Percentiles rank a stretch among this genome's conserved stretches.
phyloP scores from a whole-genome alignment of 1,140 invertebrate species.

The Chionoecetes opilio region DNA sequence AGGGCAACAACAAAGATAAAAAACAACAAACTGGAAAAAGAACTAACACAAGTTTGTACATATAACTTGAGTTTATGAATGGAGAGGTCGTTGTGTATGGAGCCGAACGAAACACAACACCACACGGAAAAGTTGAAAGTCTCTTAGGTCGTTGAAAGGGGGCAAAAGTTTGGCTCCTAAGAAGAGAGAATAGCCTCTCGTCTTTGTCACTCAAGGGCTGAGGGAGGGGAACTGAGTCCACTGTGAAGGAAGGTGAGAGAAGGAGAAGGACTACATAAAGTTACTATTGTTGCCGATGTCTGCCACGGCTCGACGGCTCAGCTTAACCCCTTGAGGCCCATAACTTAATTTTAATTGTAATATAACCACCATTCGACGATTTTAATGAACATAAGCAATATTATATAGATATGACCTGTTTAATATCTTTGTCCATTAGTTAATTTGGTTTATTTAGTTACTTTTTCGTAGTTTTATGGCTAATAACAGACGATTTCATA shows the following conservation, averaged over 20 bases:
- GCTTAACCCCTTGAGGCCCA: too few species aligned
- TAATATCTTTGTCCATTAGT: too few species aligned
- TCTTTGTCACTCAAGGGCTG: slow-evolving; percentile 15
- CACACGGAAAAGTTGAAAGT: background rate
- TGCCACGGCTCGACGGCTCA: background rate
- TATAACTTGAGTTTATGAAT: too few species aligned
- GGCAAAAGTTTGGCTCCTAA: background rate
- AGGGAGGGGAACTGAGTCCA: background rate
- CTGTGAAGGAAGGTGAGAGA: background rate
- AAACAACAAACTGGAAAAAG: background rate
- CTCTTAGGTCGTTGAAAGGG: slow-evolving; percentile 10
- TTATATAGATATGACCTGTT: too few species aligned
- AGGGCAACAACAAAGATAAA: background rate
- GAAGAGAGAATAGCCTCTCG: slow-evolving; percentile 6
- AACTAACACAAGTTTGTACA: too few species aligned
- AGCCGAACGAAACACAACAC: background rate
- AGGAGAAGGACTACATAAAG: background rate
- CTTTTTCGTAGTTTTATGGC: too few species aligned
- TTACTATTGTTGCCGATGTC: background rate
- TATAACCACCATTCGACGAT: too few species aligned
- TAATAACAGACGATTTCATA: too few species aligned
- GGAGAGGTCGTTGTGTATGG: too few species aligned
- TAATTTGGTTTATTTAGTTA: too few species aligned
- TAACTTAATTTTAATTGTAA: too few species aligned
- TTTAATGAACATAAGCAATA: too few species aligned